Evolutionary conservation across 2,113 vertebrate species (phyloP), one percentile per base, ranked within the genome.

Genomic region (Poeciliopsis retropinna): DNA sequence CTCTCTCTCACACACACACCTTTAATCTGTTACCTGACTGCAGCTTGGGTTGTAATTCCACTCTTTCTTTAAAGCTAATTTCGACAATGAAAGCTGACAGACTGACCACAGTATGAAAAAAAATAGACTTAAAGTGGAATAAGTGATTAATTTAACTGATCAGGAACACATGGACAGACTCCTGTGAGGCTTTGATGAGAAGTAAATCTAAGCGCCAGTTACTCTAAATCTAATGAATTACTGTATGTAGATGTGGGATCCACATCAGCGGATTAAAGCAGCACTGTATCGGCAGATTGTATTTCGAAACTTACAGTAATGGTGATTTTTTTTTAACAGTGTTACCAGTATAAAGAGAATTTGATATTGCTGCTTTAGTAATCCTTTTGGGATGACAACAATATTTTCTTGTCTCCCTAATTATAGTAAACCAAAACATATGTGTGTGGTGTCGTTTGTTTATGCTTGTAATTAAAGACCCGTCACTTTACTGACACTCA

Each of bases 71-170:
- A 67, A 66, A 64, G 27, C n/a, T 70, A 73, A 81, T 44, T 75
- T 61, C 79, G 76, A 86, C 69, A 75, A 76, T 32, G 60, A 66
- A 37, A 65, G 51, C 73, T 86, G 81, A 85, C 80, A 84, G 80
- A 82, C 70, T 85, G 81, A 67, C 51, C 64, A 41, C 25, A 31
- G 79, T 15, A 27, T 11, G 30, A 37, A 71, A 78, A 76, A 63
- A 37, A 37, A 37, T 60, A 64, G 62, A 72, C 80, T 75, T 63
- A 51, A 79, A 44, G 54, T 75, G 79, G 82, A 92, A 19, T 88
- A 91, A 91, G 88, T 82, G 79, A 92, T 91, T 82, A 78, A 87
- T 90, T 80, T 10, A 84, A 57, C 54, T 81, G 84, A 93, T 89
- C 85, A 88, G 84, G 92, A 92, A 72, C 92, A 92, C 80, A 88